Percentiles rank a stretch among this genome's conserved stretches.
Conservation (phyloP, 2,797 vertebrate species). For the Dendrocincla fuliginosa region DNA sequence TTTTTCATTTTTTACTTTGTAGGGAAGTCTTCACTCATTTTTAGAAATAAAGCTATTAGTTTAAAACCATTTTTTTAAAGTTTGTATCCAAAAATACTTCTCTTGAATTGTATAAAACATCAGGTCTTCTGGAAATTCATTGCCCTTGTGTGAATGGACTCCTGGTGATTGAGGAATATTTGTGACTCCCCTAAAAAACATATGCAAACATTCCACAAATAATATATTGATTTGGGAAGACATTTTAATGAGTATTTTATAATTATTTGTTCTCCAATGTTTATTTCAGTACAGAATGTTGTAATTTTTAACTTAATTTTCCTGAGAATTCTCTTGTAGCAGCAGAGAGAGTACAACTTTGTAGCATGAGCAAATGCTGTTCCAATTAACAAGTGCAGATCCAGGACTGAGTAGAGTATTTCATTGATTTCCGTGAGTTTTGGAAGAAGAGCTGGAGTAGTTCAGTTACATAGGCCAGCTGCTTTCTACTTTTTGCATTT, state of each 20-base stretch:
- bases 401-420: not conserved
- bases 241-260: not conserved
- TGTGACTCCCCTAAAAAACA: conserved; percentile 46
- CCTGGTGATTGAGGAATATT: conserved; percentile 26
- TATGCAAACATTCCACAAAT: conserved; percentile 33
- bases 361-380: not conserved
- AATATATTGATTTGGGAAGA: not conserved
- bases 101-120: not conserved
- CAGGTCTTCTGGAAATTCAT: not conserved
- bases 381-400: not conserved
- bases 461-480: not conserved
- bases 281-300: conserved; percentile 10
- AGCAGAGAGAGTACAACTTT: not conserved
- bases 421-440: not conserved
- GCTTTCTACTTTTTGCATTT: not conserved
- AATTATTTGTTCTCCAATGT: not conserved
- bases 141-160: not conserved
- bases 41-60: not conserved
- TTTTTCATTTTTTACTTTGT: conserved; percentile 13
- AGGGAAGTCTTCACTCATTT: conserved; percentile 15
- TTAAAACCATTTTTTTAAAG: not conserved
- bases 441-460: not conserved
- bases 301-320: not conserved
- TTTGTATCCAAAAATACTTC: conserved; percentile 39
- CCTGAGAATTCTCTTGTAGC: not conserved